Conservation (phyloP, 2,888 invertebrate genomes). For the Drosophila rellima region DNA sequence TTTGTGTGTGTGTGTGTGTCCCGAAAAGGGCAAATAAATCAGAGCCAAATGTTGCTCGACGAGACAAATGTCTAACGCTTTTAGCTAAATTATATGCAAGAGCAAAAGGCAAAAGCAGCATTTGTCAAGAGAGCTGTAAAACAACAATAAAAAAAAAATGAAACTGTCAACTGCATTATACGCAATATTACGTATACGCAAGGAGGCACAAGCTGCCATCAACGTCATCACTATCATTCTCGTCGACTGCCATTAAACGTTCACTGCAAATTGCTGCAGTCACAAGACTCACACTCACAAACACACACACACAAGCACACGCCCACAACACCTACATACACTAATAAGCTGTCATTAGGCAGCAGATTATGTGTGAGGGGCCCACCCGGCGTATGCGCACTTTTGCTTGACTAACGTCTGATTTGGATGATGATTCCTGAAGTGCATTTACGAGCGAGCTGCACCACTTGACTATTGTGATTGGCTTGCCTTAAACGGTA, state of each 20-base stretch:
- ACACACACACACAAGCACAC: conserved; percentile 9
- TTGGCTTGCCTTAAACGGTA: conserved; percentile 14
- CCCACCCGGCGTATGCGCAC: conserved; percentile 44
- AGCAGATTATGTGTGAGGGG: conserved; percentile 3
- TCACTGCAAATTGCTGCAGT: conserved; percentile 61
- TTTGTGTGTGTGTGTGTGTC: conserved; percentile 21
- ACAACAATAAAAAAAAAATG: background rate
- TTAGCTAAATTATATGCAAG: conserved; percentile 35
- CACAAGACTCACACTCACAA: conserved; percentile 24
- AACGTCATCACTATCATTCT: conserved; percentile 25
- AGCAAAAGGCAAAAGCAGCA: conserved; percentile 7
- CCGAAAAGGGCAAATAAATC: conserved; percentile 42
- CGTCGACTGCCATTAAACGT: conserved; percentile 42
- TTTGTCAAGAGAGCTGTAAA: conserved; percentile 9
- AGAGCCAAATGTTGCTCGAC: conserved; percentile 33
- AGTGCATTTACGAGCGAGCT: conserved; percentile 48
- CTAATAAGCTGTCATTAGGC: conserved; percentile 57
- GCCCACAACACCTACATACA: conserved; percentile 15
- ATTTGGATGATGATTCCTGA: conserved; percentile 46
- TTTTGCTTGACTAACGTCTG: conserved; percentile 24
- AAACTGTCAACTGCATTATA: conserved; percentile 28
- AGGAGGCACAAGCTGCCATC: conserved; percentile 7
- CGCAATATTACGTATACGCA: conserved; percentile 48
- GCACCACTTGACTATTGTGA: background rate
- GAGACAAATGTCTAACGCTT: conserved; percentile 44